phyloP scores from a whole-genome alignment of 2,888 invertebrate genomes.

The Eustalomyia histrio region DNA sequence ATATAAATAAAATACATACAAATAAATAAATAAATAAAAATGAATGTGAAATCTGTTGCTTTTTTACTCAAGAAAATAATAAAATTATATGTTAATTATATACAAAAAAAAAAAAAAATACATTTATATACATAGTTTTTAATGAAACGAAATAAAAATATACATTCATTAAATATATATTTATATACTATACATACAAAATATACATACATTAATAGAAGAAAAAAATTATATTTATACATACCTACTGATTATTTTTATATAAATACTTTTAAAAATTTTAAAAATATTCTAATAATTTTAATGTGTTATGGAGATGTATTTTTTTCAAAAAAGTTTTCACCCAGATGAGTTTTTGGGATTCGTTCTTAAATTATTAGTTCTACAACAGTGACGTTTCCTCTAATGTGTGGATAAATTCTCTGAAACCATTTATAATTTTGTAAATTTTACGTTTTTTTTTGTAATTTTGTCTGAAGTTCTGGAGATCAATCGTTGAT shows the following conservation, averaged over 20 bases:
- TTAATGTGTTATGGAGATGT: too few relatives aligned
- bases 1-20: constrained; percentile 22
- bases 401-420: too few relatives aligned
- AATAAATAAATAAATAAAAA: constrained; percentile 26
- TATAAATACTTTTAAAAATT: neutral
- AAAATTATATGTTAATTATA: constrained; percentile 14
- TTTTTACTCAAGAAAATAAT: constrained; percentile 50
- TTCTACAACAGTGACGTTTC: too few relatives aligned
- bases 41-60: constrained; percentile 58
- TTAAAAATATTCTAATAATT: too few relatives aligned
- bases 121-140: neutral
- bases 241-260: neutral
- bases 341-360: too few relatives aligned
- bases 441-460: too few relatives aligned
- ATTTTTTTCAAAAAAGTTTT: too few relatives aligned
- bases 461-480: too few relatives aligned
- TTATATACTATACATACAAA: neutral
- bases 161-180: neutral
- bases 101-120: constrained; percentile 3
- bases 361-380: too few relatives aligned
- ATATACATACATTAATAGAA: constrained; percentile 5
- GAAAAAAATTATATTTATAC: constrained; percentile 13
- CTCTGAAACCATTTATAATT: too few relatives aligned
- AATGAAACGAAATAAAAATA: constrained; percentile 33
- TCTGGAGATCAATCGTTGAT: too few relatives aligned